A percentile compares a stretch with the other conserved stretches of the same genome.
Conservation (phyloP, 2,888 invertebrate genomes). For the Lithophane semibrunnea region DNA sequence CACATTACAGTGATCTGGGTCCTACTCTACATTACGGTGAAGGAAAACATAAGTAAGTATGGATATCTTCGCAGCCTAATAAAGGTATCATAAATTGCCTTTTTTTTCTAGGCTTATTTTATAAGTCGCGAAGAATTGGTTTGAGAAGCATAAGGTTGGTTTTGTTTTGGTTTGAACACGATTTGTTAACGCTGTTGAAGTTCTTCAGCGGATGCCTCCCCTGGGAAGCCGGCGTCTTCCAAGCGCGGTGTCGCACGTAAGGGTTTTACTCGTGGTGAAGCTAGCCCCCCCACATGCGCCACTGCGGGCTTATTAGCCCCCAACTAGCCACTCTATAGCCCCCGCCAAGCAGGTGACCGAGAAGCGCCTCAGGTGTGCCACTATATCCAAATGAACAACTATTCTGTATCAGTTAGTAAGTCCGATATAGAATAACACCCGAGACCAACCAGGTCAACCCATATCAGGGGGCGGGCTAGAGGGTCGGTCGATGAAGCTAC, state of each 20-base stretch:
- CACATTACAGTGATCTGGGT: not conserved
- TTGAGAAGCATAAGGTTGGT: conserved; percentile 25
- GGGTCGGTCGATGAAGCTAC: conserved; percentile 60
- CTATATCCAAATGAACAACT: conserved; percentile 39
- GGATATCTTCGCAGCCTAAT: too few species aligned
- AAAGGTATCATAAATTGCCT: not conserved
- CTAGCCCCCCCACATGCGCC: not conserved
- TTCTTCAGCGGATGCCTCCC: conserved; percentile 56
- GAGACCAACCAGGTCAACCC: conserved; percentile 47
- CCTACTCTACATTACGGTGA: not conserved
- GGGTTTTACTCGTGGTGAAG: conserved; percentile 48
- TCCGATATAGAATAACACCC: conserved; percentile 21
- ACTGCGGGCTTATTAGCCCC: conserved; percentile 52
- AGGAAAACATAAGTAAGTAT: not conserved
- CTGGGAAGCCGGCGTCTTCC: conserved; percentile 58
- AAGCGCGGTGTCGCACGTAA: conserved; percentile 31
- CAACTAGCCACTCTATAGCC: conserved; percentile 42
- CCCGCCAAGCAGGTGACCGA: conserved; percentile 45
- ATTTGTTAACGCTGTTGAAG: conserved; percentile 35
- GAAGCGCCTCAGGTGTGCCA: conserved; percentile 40
- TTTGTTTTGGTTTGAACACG: not conserved
- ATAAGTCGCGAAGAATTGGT: not conserved
- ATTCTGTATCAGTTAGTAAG: not conserved
- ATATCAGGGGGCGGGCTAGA: conserved; percentile 33
- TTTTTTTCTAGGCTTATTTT: not conserved